A percentile compares a stretch with the other conserved stretches of the same genome.
These are phyloP conservation scores for Drepana arcuata DNA, from an alignment of 1,140 invertebrate species.

Conservation along the genomic window DNA sequence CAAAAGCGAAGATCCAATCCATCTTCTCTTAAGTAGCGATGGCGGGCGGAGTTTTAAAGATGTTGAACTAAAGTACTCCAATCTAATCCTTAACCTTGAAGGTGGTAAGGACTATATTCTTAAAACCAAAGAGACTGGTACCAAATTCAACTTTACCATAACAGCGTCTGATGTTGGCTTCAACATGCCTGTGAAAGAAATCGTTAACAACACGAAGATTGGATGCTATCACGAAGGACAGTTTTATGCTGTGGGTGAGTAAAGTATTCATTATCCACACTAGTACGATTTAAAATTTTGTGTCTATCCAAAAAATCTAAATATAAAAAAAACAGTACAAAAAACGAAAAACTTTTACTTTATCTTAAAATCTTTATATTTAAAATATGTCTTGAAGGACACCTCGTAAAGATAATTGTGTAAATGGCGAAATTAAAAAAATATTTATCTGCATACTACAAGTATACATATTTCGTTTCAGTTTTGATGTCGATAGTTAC, in stretches of 20 bases:
- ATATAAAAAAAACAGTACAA: too few species aligned
- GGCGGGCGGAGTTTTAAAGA: constrained; percentile 50
- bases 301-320: too few species aligned
- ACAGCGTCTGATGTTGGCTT: constrained; percentile 33
- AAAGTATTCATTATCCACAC: neutral
- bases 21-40: constrained; percentile 55
- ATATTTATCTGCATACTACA: too few species aligned
- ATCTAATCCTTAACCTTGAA: constrained; percentile 52
- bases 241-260: constrained; percentile 61
- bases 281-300: too few species aligned
- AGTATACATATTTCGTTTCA: too few species aligned
- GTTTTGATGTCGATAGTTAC: too few species aligned
- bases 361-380: too few species aligned
- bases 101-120: constrained; percentile 62
- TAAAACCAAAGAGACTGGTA: constrained; percentile 64
- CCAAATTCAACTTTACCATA: constrained; percentile 63
- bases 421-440: too few species aligned
- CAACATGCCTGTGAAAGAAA: constrained; percentile 38
- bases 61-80: constrained; percentile 51
- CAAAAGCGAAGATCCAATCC: constrained; percentile 46
- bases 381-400: too few species aligned
- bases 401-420: too few species aligned
- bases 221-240: constrained; percentile 57
- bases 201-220: constrained; percentile 31
- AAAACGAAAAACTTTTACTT: too few species aligned